A percentile compares a stretch with the other conserved stretches of the same genome.
Conservation (phyloP, 2,797 vertebrate species). For the Babyrousa celebensis region DNA sequence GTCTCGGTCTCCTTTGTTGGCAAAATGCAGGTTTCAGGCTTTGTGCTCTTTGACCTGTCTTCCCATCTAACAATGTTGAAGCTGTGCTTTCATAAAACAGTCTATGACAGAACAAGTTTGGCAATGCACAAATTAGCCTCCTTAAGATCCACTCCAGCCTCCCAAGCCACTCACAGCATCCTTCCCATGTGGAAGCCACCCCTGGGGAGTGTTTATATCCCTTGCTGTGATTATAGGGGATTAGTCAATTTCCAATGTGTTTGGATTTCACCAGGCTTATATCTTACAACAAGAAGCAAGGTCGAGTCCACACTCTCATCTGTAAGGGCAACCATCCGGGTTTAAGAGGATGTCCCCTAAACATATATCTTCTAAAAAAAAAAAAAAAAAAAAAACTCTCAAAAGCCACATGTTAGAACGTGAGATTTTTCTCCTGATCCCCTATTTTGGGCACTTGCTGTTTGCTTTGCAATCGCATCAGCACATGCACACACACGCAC, state of each 20-base stretch:
- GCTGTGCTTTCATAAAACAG: neutral
- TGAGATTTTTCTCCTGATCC: neutral
- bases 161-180: no score
- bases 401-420: neutral
- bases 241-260: neutral
- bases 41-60: neutral
- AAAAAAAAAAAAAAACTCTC: neutral
- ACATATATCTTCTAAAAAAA: neutral
- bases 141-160: neutral
- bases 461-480: neutral
- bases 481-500: no score
- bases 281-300: neutral
- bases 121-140: accelerated
- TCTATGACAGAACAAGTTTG: no score
- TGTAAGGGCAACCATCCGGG: neutral
- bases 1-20: neutral
- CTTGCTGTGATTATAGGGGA: neutral
- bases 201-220: no score
- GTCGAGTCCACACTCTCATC: neutral
- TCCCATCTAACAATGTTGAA: neutral
- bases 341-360: neutral
- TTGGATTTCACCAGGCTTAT: neutral
- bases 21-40: neutral
- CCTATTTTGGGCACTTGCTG: neutral
- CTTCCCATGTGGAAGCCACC: neutral